Conservation (phyloP, 2,888 invertebrate genomes). For the Mactromeris polynyma region DNA sequence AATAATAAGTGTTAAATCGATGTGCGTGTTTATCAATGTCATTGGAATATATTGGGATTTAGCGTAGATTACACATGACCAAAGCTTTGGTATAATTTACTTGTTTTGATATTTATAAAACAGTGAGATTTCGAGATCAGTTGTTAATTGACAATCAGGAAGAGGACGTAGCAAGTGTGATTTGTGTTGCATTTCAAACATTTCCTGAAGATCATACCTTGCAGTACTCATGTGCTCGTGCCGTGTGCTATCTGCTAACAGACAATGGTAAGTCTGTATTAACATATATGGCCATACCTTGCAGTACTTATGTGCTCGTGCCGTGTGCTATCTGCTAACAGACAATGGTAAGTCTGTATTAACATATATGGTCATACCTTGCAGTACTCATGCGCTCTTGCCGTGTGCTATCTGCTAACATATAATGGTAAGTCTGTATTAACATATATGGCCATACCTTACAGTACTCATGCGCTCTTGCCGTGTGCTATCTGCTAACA, state of each 20-base stretch:
- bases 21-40: too few relatives aligned
- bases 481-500: constrained; percentile 40
- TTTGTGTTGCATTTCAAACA: constrained; percentile 53
- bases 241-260: constrained; percentile 42
- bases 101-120: not conserved
- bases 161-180: constrained; percentile 45
- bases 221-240: constrained; percentile 32
- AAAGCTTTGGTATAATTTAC: too few relatives aligned
- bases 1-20: not conserved
- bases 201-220: constrained; percentile 50
- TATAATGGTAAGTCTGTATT: constrained; percentile 37
- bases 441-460: too few relatives aligned
- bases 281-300: too few relatives aligned
- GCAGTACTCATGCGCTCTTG: constrained; percentile 32
- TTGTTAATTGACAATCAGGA: constrained; percentile 48
- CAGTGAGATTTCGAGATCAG: constrained; percentile 51
- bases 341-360: constrained; percentile 37
- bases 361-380: too few relatives aligned
- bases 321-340: constrained; percentile 40
- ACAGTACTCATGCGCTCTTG: constrained; percentile 32
- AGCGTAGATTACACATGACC: too few relatives aligned
- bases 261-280: constrained; percentile 26
- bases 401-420: constrained; percentile 40
- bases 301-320: constrained; percentile 33
- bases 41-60: too few relatives aligned